Evolutionary conservation across 1,140 invertebrate species (phyloP), one percentile per base, ranked within the genome.

Genomic region (Eubasilissa regina): DNA sequence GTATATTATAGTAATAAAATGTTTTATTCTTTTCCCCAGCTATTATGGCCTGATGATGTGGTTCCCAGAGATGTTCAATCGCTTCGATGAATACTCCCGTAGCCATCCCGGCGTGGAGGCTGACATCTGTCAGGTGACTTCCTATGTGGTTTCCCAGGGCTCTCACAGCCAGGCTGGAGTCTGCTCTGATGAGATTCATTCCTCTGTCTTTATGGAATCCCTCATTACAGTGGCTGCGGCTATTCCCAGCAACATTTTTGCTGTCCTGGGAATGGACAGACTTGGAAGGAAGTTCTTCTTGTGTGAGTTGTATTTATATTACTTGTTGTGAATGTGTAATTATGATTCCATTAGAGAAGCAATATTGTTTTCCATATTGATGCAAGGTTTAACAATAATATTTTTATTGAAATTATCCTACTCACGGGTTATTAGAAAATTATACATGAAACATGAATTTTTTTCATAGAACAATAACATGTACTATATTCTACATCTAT

Each of bases 41-140:
- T 97, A 97, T 85, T 97, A 97, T 84, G 95, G 95, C 62, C 88
- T 96, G 19, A 95, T 96, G 94, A 95, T 97, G 94, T 97, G 95
- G 95, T 97, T 97, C 88, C 95, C 95, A 0, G 95, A 96, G 87
- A 90, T 97, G 80, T 96, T 96, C 88, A 95, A 95, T 85, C 93
- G 95, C 56, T 96, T 96, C 84, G 94, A 96, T 85, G 93, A 94
- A 85, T 97, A 91, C 86, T 90, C 92, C 74, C 90, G 90, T 45
- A 89, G 85, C 9, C 89, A 92, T 86, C 90, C 92, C 60, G 89
- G 90, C 66, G 86, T 86, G 3, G 89, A 90, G 55, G 94, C 94
- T 0, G 92, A 92, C 73, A 94, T 96, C 47, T 96, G 95, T 83
- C 85, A 92, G 80, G 94, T 96, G 35, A 95, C 94, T 10, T 87